These are phyloP conservation scores for Clunio marinus DNA, from an alignment of 2,888 invertebrate species.

Conservation along the genomic window DNA sequence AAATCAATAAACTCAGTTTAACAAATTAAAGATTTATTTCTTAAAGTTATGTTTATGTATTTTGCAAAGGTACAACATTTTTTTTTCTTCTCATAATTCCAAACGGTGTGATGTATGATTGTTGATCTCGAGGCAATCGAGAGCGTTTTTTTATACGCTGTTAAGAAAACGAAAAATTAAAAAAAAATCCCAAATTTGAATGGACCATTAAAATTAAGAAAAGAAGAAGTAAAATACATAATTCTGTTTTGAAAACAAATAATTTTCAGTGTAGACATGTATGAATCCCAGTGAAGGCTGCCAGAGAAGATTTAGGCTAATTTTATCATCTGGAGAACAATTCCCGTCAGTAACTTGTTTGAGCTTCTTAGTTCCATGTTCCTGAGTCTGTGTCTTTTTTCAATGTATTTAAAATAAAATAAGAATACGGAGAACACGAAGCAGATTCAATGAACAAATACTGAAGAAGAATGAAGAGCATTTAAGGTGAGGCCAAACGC, in stretches of 20 bases:
- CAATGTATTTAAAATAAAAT: slow-evolving; percentile 23
- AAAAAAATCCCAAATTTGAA: slow-evolving; percentile 21
- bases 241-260: slow-evolving; percentile 31
- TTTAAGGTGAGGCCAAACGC: slow-evolving; percentile 39
- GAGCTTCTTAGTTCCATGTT: too few relatives aligned
- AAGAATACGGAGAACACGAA: slow-evolving; percentile 29
- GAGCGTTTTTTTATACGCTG: too few relatives aligned
- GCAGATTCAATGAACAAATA: slow-evolving; percentile 34
- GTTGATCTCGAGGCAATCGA: background rate
- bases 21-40: slow-evolving; percentile 33
- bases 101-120: slow-evolving; percentile 37
- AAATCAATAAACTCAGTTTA: slow-evolving; percentile 29
- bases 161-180: background rate
- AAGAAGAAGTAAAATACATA: background rate
- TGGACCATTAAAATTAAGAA: slow-evolving; percentile 14
- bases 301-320: background rate
- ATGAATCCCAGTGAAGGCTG: slow-evolving; percentile 27
- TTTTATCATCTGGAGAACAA: slow-evolving; percentile 18
- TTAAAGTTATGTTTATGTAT: slow-evolving; percentile 33
- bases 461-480: slow-evolving; percentile 34
- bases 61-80: slow-evolving; percentile 23
- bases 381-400: background rate
- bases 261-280: slow-evolving; percentile 20
- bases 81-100: background rate
- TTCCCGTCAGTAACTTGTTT: background rate